phyloP scores from a whole-genome alignment of 2,797 vertebrate species.

The Poecilia picta region DNA sequence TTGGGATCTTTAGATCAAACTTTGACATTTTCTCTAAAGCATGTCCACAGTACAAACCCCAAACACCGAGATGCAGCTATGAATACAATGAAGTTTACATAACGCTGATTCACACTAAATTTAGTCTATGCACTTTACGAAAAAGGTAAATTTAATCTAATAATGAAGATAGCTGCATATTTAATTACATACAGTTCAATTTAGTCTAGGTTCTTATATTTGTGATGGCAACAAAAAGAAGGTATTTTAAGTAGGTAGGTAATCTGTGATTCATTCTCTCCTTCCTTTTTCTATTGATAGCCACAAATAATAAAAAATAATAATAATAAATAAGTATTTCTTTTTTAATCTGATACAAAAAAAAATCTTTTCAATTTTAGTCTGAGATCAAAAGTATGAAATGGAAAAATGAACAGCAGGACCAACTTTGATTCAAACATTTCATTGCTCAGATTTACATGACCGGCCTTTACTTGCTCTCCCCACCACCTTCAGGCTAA shows the following conservation, averaged over 20 bases:
- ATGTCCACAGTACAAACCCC: background rate
- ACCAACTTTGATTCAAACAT: background rate
- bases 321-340: too few species aligned
- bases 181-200: background rate
- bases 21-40: background rate
- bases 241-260: background rate
- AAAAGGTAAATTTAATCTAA: background rate
- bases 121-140: background rate
- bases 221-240: background rate
- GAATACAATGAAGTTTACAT: background rate
- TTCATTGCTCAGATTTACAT: background rate
- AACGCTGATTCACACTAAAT: background rate
- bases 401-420: background rate
- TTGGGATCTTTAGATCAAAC: background rate
- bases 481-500: too few species aligned
- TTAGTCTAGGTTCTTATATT: background rate
- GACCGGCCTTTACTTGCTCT: background rate
- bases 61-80: background rate
- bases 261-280: background rate
- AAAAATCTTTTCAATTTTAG: background rate
- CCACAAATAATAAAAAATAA: background rate
- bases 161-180: background rate
- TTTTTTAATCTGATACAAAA: too few species aligned
- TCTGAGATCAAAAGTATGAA: background rate
- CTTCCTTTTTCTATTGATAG: background rate